Percentiles rank a stretch among this genome's conserved stretches.
Evolutionary conservation across 1,140 invertebrate genomes (phyloP).

Genomic region (Pogonognathellus flavescens): DNA sequence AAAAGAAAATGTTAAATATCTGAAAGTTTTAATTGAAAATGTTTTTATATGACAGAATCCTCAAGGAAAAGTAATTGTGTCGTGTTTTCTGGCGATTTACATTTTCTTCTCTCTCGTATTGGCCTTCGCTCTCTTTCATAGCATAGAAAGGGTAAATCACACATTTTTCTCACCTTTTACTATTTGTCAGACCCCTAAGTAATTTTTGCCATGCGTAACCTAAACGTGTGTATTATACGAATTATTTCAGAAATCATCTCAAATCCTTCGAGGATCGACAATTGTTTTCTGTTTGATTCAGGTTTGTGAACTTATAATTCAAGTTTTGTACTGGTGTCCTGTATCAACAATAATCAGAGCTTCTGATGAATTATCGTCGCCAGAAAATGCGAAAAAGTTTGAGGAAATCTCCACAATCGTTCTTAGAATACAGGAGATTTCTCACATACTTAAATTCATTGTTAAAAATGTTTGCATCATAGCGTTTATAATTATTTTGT

Average conservation of each 20-base stretch:
- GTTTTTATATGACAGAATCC: slow-evolving; percentile 13
- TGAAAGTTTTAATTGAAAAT: no score
- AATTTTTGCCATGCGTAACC: not conserved
- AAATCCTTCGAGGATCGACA: not conserved
- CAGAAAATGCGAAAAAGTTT: not conserved
- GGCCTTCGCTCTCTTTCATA: slow-evolving; percentile 20
- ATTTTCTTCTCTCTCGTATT: slow-evolving; percentile 29
- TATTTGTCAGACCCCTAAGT: not conserved
- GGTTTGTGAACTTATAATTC: slow-evolving; percentile 12
- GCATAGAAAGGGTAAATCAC: slow-evolving; percentile 13
- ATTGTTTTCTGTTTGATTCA: slow-evolving; percentile 21
- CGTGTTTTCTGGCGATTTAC: slow-evolving; percentile 28
- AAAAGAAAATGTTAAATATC: no score
- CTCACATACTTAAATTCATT: slow-evolving; percentile 3
- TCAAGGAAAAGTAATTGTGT: slow-evolving; percentile 40
- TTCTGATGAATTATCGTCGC: not conserved
- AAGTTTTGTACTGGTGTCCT: slow-evolving; percentile 24
- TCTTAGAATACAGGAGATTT: not conserved
- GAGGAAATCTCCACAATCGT: not conserved
- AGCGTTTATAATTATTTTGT: not conserved
- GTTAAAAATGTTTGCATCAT: not conserved
- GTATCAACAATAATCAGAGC: not conserved
- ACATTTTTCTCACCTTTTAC: not conserved
- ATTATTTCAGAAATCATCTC: not conserved
- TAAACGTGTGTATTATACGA: not conserved